These are phyloP conservation scores for Melanotaenia pygmaea DNA, from an alignment of 2,797 vertebrate species.

Conservation along the genomic window DNA sequence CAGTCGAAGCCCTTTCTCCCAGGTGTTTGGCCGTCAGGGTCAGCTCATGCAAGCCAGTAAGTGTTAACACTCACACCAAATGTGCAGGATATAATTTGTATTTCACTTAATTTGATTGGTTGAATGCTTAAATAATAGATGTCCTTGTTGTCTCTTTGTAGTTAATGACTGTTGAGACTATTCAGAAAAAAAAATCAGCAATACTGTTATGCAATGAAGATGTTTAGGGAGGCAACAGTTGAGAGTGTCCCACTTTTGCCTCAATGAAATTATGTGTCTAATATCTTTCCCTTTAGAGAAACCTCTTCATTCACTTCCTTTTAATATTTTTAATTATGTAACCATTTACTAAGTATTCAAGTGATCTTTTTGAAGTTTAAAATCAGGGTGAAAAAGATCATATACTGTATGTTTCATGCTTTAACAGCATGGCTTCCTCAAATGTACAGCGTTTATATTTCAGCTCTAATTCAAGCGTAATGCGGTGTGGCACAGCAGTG, in stretches of 20 bases:
- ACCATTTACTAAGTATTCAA: background rate
- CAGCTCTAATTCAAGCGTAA: slow-evolving; percentile 4
- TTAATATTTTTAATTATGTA: slow-evolving; percentile 8
- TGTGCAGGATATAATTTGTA: slow-evolving; percentile 12
- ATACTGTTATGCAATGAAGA: slow-evolving; percentile 1
- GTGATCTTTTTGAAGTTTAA: background rate
- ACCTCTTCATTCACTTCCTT: slow-evolving; percentile 8
- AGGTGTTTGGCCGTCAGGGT: slow-evolving; percentile 87
- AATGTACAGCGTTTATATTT: background rate
- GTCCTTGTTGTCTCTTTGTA: background rate
- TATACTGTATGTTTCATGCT: slow-evolving; percentile 15
- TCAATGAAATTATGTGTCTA: background rate
- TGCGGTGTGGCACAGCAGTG: slow-evolving; percentile 26
- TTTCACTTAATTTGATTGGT: slow-evolving; percentile 6
- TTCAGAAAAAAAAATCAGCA: slow-evolving; percentile 10
- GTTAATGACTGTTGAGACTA: slow-evolving; percentile 1
- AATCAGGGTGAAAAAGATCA: slow-evolving; percentile 14
- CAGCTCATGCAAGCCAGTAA: slow-evolving; percentile 88
- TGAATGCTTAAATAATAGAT: background rate
- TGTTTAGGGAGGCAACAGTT: slow-evolving; percentile 24
- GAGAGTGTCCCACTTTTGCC: slow-evolving; percentile 37
- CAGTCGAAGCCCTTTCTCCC: slow-evolving; percentile 82
- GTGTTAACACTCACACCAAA: slow-evolving; percentile 50
- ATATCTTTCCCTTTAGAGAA: slow-evolving; percentile 3
- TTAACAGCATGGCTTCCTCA: background rate